These are phyloP conservation scores for Xylota sylvarum DNA, from an alignment of 2,888 invertebrate genomes.

Conservation along the genomic window DNA sequence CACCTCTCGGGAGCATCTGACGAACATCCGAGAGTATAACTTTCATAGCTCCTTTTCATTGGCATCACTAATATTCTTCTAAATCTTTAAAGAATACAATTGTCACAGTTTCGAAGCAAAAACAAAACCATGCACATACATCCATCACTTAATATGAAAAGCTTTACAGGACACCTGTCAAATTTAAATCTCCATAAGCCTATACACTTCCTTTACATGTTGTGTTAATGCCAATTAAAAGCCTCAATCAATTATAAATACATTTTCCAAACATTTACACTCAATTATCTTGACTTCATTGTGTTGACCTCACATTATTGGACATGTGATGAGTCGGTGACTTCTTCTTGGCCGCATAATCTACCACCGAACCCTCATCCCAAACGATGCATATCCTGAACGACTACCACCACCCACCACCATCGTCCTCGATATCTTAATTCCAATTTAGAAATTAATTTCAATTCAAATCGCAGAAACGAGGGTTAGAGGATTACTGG, in stretches of 20 bases:
- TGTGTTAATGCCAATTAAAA: constrained; percentile 28
- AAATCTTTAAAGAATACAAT: no score
- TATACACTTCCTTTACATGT: background rate
- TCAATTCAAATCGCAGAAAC: constrained; percentile 63
- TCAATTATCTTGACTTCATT: constrained; percentile 38
- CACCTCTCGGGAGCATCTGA: no score
- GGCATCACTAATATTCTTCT: no score
- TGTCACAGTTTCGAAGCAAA: no score
- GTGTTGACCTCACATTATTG: constrained; percentile 32
- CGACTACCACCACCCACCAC: background rate
- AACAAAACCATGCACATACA: background rate
- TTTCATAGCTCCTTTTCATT: no score
- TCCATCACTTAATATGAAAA: background rate
- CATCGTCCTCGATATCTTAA: constrained; percentile 55
- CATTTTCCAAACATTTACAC: constrained; percentile 48
- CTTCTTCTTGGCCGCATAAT: constrained; percentile 24
- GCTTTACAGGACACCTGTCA: background rate
- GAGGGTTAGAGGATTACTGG: constrained; percentile 52
- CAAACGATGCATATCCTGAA: constrained; percentile 1
- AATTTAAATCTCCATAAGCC: background rate
- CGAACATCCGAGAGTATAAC: no score
- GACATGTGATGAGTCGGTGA: constrained; percentile 62
- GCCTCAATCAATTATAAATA: constrained; percentile 36
- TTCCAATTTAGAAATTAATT: constrained; percentile 68
- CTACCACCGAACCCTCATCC: constrained; percentile 10